Evolutionary conservation across 2,888 invertebrate species (phyloP), one percentile per base, ranked within the genome.

Genomic region (Tuta absoluta): DNA sequence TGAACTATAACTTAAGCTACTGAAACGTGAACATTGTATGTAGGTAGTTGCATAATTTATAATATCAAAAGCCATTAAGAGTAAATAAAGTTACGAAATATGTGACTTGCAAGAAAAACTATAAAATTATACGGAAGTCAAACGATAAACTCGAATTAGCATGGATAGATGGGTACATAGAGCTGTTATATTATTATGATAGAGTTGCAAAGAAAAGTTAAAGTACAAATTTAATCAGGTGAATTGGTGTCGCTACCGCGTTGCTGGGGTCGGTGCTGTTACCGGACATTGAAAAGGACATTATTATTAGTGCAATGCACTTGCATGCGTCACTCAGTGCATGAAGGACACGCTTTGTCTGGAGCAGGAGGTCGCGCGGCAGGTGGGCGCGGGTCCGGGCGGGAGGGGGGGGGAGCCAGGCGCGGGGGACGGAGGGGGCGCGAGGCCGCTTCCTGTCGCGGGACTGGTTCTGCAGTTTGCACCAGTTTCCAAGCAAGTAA

Each of bases 261-360:
- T 63, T 62, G 48, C 37, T 19, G 53, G 28, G 45, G 57, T 62
- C 37, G 49, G 61, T 19, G 37, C 21, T 41, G 63, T 85, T 74
- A 73, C 76, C 87, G 88, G 89, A 88, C 82, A 79, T 86, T 79
- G 76, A 85, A 85, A 85, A 81, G 83, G 81, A 76, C 78, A 63
- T 76, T 83, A 80, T 84, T 85, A 84, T 80, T 89, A 85, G 89
- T 87, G 87, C 87, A 89, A 88, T 89, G 89, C 89, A 89, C 89
- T 88, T 87, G 87, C 76, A 85, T 87, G 88, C 87, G 89, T 89
- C 89, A 89, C 79, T 72, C 76, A 70, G 71, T 73, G 72, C 76
- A 81, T 77, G 89, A 89, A 89, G 89, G 89, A 89, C 89, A 87
- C 82, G 88, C 88, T 89, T 89, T 89, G 89, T 89, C 89, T 89